Base-by-base conservation (phyloP, 2,888 invertebrate species). In the Eretmocerus hayati region DNA sequence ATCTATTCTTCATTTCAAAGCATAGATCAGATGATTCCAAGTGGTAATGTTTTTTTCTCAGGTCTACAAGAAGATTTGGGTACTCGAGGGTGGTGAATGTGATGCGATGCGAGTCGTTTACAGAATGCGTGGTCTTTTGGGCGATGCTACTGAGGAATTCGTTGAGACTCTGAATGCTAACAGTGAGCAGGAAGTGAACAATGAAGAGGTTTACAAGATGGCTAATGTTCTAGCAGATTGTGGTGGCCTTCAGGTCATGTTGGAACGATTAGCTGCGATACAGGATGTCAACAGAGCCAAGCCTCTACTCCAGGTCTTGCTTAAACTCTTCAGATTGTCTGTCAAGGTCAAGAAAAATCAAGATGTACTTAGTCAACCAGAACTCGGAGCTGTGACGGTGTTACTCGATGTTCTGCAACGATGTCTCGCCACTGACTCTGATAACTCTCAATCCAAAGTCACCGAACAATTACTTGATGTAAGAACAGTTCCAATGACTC, bases 121-220 rank as follows among this genome's bases (percentile, higher is more conserved):
- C 72, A 83, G 99, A 39, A 97, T 99, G 96, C 79, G 97, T 49
- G 97, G 97, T 0, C 74, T 99, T 47, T 80, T 97, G 8, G 99
- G 97, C 2, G 99, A 99, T 73, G 99, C 97, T 1, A 97, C 97
- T 0, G 99, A 99, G 69, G 97, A 97, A 74, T 97, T 99, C 71
- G 90, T 97, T 11, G 95, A 97, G 75, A 90, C 90, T 1, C 76
- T 97, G 30, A 90, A 87, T 56, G 84, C 85, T 63, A 92, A 84
- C 72, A 83, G 73, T 72, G 89, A 85, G 66, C 90, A 79, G 74
- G 91, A 84, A 62, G 87, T 94, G 2, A 93, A 97, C 67, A 92
- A 93, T 61, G 97, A 97, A 66, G 90, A 94, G 65, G 85, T 93
- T 1, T 97, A 91, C 70, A 83, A 85, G 64, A 86, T 91, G 86